phyloP scores from a whole-genome alignment of 1,140 invertebrate genomes.

The Eulimnadia texana region DNA sequence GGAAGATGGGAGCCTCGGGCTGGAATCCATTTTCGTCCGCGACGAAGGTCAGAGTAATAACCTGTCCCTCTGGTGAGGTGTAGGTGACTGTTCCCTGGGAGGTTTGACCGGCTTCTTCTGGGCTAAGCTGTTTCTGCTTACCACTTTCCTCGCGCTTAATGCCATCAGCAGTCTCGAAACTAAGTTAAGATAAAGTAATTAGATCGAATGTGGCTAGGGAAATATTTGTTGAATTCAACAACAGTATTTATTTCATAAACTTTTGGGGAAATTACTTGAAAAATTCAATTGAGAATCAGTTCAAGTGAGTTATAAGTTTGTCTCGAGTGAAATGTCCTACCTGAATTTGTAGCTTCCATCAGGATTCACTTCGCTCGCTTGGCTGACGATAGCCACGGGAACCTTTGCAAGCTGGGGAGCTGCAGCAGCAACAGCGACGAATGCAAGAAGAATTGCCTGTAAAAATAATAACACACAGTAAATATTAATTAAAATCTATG shows the following conservation, averaged over 20 bases:
- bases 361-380: conserved; percentile 45
- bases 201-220: too few species aligned
- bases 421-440: conserved; percentile 8
- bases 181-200: conserved; percentile 27
- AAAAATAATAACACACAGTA: background rate
- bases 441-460: background rate
- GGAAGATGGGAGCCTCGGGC: conserved; percentile 22
- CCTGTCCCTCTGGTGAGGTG: conserved; percentile 21
- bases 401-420: conserved; percentile 1
- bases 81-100: conserved; percentile 34
- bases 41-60: conserved; percentile 18
- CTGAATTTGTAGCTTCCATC: conserved; percentile 48
- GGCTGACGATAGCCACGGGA: conserved; percentile 41
- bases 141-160: conserved; percentile 59
- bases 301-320: too few species aligned
- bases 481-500: background rate
- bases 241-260: background rate
- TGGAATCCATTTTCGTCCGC: conserved; percentile 25
- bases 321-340: too few species aligned
- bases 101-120: conserved; percentile 37
- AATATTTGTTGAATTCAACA: background rate
- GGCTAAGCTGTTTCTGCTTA: conserved; percentile 46
- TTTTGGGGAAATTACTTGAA: background rate
- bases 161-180: conserved; percentile 70
- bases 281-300: too few species aligned